Evolutionary conservation across 2,797 vertebrate species (phyloP).

Genomic region (Hemitrygon akajei): DNA sequence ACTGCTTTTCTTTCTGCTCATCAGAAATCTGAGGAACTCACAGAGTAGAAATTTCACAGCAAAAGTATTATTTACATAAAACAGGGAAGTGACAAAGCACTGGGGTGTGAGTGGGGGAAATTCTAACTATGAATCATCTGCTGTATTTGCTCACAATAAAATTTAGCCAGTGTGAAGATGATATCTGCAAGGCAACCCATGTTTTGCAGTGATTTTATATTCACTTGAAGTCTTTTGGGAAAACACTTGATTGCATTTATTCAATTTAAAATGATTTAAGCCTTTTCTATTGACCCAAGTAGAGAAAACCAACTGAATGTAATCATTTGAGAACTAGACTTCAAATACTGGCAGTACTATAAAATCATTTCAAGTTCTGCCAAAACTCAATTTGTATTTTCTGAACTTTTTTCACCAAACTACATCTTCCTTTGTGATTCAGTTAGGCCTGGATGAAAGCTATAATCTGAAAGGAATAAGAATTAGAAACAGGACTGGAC

Average conservation of each 20-base stretch:
- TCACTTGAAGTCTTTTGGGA: constrained; percentile 11
- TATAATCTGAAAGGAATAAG: background rate
- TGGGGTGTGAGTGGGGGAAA: background rate
- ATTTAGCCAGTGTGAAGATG: background rate
- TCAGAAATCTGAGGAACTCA: background rate
- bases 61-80: background rate
- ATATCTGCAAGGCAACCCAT: background rate
- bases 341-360: background rate
- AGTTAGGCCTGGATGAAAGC: background rate
- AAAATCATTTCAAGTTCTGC: background rate
- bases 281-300: constrained; percentile 13
- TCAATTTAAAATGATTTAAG: constrained; percentile 26
- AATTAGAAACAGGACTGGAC: too few relatives aligned
- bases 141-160: background rate
- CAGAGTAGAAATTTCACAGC: background rate
- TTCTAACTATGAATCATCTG: constrained; percentile 1
- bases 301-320: background rate
- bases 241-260: constrained; percentile 35
- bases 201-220: background rate
- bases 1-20: background rate
- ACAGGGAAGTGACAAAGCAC: background rate
- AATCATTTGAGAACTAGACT: background rate
- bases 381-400: background rate
- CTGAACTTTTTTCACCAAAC: background rate
- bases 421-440: background rate